These are phyloP conservation scores for Dipodomys stephensi DNA, from an alignment of 2,113 vertebrate species.

Conservation along the genomic window DNA sequence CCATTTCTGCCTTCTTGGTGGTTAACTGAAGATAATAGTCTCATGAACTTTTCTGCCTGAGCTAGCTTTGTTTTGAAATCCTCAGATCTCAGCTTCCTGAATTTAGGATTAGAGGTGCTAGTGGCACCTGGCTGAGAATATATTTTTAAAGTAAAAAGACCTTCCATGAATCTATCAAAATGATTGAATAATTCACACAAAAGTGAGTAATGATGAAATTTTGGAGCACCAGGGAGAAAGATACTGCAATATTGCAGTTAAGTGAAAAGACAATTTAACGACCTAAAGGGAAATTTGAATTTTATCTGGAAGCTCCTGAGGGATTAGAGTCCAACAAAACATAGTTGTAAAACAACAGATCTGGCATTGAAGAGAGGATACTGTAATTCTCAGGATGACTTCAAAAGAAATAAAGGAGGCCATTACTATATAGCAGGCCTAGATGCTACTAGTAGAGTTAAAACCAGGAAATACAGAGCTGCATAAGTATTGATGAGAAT, in stretches of 20 bases:
- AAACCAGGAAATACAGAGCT: background rate
- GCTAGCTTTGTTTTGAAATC: no score
- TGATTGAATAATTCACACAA: background rate
- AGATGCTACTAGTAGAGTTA: background rate
- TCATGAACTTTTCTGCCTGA: no score
- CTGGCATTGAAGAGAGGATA: background rate
- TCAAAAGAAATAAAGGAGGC: background rate
- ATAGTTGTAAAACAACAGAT: background rate
- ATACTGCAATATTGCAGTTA: background rate
- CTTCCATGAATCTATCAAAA: background rate
- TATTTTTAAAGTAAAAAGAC: background rate
- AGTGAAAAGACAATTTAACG: background rate
- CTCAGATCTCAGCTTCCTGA: no score
- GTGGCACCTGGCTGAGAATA: background rate
- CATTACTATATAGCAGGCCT: background rate
- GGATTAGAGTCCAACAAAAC: background rate
- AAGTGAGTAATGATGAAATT: constrained; percentile 7
- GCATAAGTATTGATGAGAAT: background rate
- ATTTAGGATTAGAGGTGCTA: no score
- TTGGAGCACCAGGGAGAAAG: background rate
- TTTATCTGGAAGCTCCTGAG: constrained; percentile 9
- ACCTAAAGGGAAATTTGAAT: background rate
- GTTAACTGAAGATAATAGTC: no score
- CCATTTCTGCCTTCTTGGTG: no score
- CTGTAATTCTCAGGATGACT: constrained; percentile 3